These are phyloP conservation scores for Pyrrhosoma nymphula DNA, from an alignment of 2,888 invertebrate genomes.

Conservation along the genomic window DNA sequence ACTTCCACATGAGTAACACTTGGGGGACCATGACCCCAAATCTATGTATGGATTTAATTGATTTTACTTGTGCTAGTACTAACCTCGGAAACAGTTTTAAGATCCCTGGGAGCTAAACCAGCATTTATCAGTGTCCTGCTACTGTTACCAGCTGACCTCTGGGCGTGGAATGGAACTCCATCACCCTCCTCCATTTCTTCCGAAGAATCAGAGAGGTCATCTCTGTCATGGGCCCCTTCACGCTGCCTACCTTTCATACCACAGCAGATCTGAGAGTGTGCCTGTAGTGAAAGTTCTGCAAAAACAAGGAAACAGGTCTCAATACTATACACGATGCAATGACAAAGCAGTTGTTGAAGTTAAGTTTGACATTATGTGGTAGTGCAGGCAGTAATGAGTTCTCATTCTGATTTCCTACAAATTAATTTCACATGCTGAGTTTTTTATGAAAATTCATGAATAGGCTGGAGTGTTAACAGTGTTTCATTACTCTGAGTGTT, in stretches of 20 bases:
- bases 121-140: background rate
- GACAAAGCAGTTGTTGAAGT: background rate
- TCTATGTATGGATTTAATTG: too few species aligned
- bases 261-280: constrained; percentile 46
- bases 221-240: constrained; percentile 38
- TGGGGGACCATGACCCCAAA: too few species aligned
- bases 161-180: constrained; percentile 29
- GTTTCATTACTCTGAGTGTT: too few species aligned
- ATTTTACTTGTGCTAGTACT: background rate
- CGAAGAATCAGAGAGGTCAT: constrained; percentile 44
- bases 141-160: constrained; percentile 22
- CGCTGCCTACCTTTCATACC: constrained; percentile 34
- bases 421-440: too few species aligned
- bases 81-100: constrained; percentile 36
- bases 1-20: too few species aligned
- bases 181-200: constrained; percentile 53
- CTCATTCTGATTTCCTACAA: too few species aligned
- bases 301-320: background rate
- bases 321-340: background rate
- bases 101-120: constrained; percentile 5
- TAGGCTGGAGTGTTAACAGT: too few species aligned
- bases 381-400: background rate
- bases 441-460: too few species aligned
- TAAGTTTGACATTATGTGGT: background rate
- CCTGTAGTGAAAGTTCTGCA: constrained; percentile 1